phyloP scores from a whole-genome alignment of 2,113 vertebrate species.

The Acrocephalus arundinaceus region DNA sequence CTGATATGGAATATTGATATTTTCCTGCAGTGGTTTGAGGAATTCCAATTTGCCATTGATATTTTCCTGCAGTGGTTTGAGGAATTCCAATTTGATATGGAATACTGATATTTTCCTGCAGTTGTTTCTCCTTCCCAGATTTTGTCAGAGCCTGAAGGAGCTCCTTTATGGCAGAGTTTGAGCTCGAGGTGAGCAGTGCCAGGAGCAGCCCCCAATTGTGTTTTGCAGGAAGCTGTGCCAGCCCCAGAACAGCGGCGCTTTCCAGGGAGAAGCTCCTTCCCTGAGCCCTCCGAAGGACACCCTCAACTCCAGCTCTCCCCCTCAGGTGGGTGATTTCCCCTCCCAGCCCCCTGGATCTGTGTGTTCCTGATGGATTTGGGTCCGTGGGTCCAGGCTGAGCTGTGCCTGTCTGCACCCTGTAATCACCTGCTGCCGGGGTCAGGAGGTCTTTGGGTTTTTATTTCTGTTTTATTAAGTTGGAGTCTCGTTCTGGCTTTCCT shows the following conservation, averaged over 20 bases:
- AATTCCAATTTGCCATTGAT: too few relatives aligned
- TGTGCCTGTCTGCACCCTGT: not conserved
- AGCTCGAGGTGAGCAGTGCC: fast-evolving
- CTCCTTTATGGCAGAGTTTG: fast-evolving
- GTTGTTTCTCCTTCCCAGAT: not conserved
- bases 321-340: slow-evolving; percentile 77
- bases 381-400: not conserved
- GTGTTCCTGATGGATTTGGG: not conserved
- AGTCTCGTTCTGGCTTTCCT: not conserved
- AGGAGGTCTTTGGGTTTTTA: not conserved
- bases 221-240: slow-evolving; percentile 85
- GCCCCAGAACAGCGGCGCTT: slow-evolving; percentile 72
- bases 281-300: slow-evolving; percentile 85
- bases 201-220: not conserved
- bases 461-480: not conserved
- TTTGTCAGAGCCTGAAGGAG: fast-evolving
- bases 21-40: too few relatives aligned
- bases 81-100: too few relatives aligned
- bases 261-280: slow-evolving; percentile 76
- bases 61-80: too few relatives aligned
- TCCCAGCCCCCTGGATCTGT: fast-evolving
- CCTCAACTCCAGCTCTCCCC: slow-evolving; percentile 79
- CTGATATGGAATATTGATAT: too few relatives aligned
- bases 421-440: not conserved
- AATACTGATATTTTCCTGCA: fast-evolving